phyloP scores from a whole-genome alignment of 2,888 invertebrate genomes.

The Pyrrhia umbra region DNA sequence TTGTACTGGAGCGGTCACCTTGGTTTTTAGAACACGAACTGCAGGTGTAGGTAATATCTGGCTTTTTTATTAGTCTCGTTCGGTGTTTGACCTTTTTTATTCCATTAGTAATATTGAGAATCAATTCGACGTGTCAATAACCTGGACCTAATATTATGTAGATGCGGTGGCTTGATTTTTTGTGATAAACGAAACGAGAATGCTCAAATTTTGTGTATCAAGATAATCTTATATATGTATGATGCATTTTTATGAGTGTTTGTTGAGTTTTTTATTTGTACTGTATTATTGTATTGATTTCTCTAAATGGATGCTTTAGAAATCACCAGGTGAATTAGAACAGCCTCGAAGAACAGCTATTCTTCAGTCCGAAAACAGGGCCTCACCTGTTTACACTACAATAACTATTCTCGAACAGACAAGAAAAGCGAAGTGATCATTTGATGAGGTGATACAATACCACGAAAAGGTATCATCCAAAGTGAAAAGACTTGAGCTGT shows the following conservation, averaged over 20 bases:
- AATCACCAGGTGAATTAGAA: too few species aligned
- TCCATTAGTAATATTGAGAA: constrained; percentile 15
- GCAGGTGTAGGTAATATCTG: constrained; percentile 6
- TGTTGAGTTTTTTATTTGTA: too few species aligned
- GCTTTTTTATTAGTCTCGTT: constrained; percentile 9
- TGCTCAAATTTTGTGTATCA: too few species aligned
- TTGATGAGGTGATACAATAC: neutral
- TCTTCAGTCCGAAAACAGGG: too few species aligned
- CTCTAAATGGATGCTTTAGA: too few species aligned
- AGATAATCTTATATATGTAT: too few species aligned
- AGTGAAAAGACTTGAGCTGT: neutral
- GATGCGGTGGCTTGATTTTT: neutral
- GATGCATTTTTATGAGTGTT: too few species aligned
- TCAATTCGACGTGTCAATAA: constrained; percentile 11
- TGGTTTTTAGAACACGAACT: constrained; percentile 21
- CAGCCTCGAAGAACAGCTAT: too few species aligned
- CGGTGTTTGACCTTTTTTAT: constrained; percentile 20
- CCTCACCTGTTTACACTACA: too few species aligned
- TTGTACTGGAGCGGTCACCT: constrained; percentile 14
- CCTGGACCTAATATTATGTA: neutral
- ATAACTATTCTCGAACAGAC: neutral
- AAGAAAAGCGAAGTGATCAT: neutral
- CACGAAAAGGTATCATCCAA: neutral
- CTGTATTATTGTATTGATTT: too few species aligned
- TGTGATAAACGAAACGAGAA: neutral